A percentile compares a stretch with the other conserved stretches of the same genome.
phyloP scores from a whole-genome alignment of 2,888 invertebrate species.

The Nomada hirtipes region DNA sequence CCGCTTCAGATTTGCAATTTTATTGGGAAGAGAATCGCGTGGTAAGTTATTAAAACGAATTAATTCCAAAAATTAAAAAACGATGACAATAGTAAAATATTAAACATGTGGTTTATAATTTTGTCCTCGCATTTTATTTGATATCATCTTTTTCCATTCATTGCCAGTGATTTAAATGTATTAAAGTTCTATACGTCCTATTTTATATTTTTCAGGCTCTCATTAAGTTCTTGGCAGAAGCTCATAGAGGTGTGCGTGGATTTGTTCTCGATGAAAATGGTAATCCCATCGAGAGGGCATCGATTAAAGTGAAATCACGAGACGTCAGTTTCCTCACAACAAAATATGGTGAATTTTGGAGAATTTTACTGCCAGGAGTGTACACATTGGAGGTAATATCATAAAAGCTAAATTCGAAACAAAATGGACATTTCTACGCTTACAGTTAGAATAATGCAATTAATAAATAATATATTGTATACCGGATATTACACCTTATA shows the following conservation, averaged over 20 bases:
- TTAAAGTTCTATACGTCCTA: not conserved
- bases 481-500: too few species aligned
- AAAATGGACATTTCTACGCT: too few species aligned
- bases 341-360: constrained; percentile 97
- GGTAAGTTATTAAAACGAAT: constrained; percentile 84
- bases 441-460: too few species aligned
- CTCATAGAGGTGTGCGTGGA: constrained; percentile 95
- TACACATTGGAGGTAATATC: constrained; percentile 92
- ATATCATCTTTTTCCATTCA: too few species aligned
- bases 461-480: too few species aligned
- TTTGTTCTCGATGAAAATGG: constrained; percentile 92
- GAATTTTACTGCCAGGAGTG: constrained; percentile 93
- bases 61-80: not conserved
- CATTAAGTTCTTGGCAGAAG: constrained; percentile 93
- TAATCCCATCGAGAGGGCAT: constrained; percentile 91
- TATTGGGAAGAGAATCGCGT: constrained; percentile 96
- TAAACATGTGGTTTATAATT: not conserved
- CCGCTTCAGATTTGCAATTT: constrained; percentile 90
- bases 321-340: constrained; percentile 95
- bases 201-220: constrained; percentile 87
- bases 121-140: not conserved
- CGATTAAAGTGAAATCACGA: constrained; percentile 91
- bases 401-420: not conserved
- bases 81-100: too few species aligned
- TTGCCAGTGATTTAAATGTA: too few species aligned